A percentile compares a stretch with the other conserved stretches of the same genome.
phyloP scores from a whole-genome alignment of 1,140 invertebrate genomes.

The Oncopodura yosiiana region DNA sequence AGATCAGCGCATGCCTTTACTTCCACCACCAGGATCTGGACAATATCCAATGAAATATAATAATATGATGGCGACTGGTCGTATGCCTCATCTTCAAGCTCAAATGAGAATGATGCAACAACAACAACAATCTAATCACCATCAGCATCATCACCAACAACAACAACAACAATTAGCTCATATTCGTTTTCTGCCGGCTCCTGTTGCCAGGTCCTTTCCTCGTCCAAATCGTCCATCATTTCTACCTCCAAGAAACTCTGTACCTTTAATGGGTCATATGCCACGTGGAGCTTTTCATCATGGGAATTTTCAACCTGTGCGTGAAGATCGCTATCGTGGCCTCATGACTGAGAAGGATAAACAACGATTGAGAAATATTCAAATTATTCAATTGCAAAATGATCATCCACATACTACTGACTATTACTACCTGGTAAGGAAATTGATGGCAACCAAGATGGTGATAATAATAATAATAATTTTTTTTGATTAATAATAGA shows the following conservation, averaged over 20 bases:
- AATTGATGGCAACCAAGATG: no score
- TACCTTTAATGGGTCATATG: background rate
- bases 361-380: constrained; percentile 87
- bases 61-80: no score
- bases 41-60: no score
- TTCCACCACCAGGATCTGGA: no score
- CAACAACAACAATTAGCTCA: background rate
- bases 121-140: no score
- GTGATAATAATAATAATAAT: no score
- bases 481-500: constrained; percentile 35
- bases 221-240: background rate
- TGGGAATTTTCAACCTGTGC: constrained; percentile 36
- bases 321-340: constrained; percentile 68
- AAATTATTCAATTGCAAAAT: constrained; percentile 74
- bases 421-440: constrained; percentile 63
- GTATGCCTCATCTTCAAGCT: no score
- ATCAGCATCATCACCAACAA: background rate
- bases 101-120: no score
- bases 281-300: constrained; percentile 1
- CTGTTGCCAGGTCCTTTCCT: no score
- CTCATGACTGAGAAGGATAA: constrained; percentile 85
- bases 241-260: background rate
- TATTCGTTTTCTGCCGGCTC: background rate
- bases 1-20: no score
- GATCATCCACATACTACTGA: constrained; percentile 76